Evolutionary conservation across 2,113 vertebrate species (phyloP).

Genomic region (Erpornis zantholeuca): DNA sequence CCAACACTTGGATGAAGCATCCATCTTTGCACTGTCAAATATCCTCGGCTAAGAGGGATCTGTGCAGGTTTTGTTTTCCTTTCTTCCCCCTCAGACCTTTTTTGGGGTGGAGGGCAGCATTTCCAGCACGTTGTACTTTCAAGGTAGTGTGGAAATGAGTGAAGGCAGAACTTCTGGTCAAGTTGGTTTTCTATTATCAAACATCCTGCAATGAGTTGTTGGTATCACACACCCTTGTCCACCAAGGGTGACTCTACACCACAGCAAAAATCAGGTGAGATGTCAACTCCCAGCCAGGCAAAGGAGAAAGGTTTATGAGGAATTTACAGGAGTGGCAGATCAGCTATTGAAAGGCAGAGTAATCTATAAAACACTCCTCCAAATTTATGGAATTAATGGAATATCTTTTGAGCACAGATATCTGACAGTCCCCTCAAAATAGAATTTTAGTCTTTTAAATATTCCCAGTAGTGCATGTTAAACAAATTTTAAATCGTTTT

Average conservation of each 20-base stretch:
- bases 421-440: neutral
- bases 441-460: neutral
- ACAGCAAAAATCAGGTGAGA: neutral
- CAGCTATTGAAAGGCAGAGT: neutral
- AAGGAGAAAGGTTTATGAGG: neutral
- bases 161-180: neutral
- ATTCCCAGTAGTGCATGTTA: neutral
- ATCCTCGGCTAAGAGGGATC: neutral
- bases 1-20: neutral
- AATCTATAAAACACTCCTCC: neutral
- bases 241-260: neutral
- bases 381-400: neutral
- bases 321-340: neutral
- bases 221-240: neutral
- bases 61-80: neutral
- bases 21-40: neutral
- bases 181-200: neutral
- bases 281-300: neutral
- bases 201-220: neutral
- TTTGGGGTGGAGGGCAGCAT: fast-evolving
- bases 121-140: fast-evolving
- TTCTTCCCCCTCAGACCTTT: neutral
- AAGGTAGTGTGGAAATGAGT: fast-evolving
- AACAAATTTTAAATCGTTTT: neutral
- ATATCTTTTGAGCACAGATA: neutral